These are phyloP conservation scores for Tribolium castaneum DNA, from an alignment of 1,140 invertebrate species.

Conservation along the genomic window DNA sequence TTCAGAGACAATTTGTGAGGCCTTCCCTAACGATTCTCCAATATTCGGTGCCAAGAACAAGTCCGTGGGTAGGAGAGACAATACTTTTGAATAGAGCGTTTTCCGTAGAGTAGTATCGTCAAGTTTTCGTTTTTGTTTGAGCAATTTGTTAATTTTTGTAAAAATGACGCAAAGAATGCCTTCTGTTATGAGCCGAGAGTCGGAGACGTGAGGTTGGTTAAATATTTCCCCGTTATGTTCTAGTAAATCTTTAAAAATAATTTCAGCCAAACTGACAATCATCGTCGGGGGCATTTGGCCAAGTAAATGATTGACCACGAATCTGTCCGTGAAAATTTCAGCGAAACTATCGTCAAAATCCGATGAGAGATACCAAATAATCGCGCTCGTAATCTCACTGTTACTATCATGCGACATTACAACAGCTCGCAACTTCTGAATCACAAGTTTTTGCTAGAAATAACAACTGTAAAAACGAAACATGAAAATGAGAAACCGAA, in stretches of 20 bases:
- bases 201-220: slow-evolving; percentile 36
- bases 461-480: slow-evolving; percentile 38
- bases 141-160: slow-evolving; percentile 53
- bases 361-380: slow-evolving; percentile 49
- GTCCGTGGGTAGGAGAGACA: slow-evolving; percentile 30
- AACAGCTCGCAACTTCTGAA: slow-evolving; percentile 58
- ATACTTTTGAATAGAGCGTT: slow-evolving; percentile 44
- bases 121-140: slow-evolving; percentile 52
- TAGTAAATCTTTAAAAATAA: slow-evolving; percentile 41
- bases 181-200: slow-evolving; percentile 46
- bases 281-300: slow-evolving; percentile 50
- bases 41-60: slow-evolving; percentile 19
- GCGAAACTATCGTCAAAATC: slow-evolving; percentile 54
- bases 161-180: slow-evolving; percentile 46
- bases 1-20: neutral
- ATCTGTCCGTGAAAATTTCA: slow-evolving; percentile 55
- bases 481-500: slow-evolving; percentile 43
- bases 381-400: slow-evolving; percentile 48
- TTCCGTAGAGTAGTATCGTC: slow-evolving; percentile 43
- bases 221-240: neutral
- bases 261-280: slow-evolving; percentile 40
- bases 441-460: slow-evolving; percentile 58
- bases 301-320: slow-evolving; percentile 53
- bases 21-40: slow-evolving; percentile 6
- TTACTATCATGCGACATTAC: slow-evolving; percentile 53